A percentile compares a stretch with the other conserved stretches of the same genome.
These are phyloP conservation scores for Corapipo altera DNA, from an alignment of 2,113 vertebrate genomes.

Conservation along the genomic window DNA sequence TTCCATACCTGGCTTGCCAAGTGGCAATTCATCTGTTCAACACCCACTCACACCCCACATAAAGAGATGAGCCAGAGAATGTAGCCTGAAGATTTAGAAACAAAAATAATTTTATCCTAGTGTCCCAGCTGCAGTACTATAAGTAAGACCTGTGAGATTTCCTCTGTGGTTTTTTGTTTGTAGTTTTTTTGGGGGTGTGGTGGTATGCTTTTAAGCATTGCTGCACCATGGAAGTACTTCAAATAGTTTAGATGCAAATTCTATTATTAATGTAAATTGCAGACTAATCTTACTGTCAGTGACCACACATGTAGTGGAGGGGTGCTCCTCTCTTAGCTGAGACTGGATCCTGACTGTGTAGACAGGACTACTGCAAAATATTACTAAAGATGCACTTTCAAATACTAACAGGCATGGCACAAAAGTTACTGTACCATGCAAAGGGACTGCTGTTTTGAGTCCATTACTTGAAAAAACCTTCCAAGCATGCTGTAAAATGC, in stretches of 20 bases:
- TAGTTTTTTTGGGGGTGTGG: rapidly evolving
- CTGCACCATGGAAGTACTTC: not conserved
- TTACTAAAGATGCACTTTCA: not conserved
- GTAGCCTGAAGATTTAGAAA: not conserved
- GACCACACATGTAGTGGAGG: not conserved
- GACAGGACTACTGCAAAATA: not conserved
- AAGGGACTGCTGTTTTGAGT: not conserved
- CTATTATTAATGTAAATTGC: not conserved
- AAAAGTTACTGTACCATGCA: not conserved
- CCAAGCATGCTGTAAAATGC: not conserved
- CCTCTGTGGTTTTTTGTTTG: not conserved
- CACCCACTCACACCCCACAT: not conserved
- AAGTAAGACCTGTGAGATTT: not conserved
- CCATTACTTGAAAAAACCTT: not conserved
- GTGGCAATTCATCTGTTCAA: not conserved
- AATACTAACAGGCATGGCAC: not conserved
- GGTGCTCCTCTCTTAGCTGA: not conserved
- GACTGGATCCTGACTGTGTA: not conserved
- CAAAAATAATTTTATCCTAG: not conserved
- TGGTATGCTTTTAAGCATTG: not conserved
- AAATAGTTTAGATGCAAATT: not conserved
- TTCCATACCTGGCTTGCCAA: not conserved
- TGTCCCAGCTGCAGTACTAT: not conserved
- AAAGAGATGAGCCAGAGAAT: not conserved
- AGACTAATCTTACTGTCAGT: not conserved